Conservation (phyloP, 92 coral and sea anemone genomes). For the Phenganax stokvisi region DNA sequence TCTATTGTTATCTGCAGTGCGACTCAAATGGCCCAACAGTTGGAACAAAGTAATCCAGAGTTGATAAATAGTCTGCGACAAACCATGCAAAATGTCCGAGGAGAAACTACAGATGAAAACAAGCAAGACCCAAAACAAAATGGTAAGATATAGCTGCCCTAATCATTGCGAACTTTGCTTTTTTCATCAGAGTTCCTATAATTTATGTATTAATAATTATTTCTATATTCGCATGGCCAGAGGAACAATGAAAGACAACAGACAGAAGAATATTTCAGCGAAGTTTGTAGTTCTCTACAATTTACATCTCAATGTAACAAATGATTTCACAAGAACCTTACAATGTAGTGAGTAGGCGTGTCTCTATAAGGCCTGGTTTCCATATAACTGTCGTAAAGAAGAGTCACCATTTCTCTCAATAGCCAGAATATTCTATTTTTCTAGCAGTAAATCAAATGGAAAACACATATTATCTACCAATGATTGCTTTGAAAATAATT, state of each 20-base stretch:
- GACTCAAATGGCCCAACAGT: constrained; percentile 35
- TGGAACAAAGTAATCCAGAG: constrained; percentile 31
- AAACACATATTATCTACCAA: no score
- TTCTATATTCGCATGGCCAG: neutral
- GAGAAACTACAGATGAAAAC: neutral
- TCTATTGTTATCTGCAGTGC: constrained; percentile 11
- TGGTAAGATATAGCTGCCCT: neutral
- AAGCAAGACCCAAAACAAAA: constrained; percentile 6
- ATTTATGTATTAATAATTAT: neutral
- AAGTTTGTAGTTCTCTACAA: neutral
- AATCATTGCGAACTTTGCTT: neutral
- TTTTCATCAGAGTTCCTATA: neutral
- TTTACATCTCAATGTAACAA: neutral
- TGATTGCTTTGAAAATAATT: no score
- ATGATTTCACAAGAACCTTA: neutral
- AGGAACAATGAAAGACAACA: constrained; percentile 2
- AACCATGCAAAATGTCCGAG: constrained; percentile 7
- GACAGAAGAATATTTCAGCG: neutral
- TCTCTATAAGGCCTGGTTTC: neutral
- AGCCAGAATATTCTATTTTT: no score
- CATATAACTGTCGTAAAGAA: neutral
- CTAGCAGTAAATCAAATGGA: no score
- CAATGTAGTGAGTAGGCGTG: neutral
- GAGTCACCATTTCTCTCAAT: no score
- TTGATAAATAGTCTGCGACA: constrained; percentile 27